Percentiles rank a stretch among this genome's conserved stretches.
Conservation (phyloP, 2,888 invertebrate species). For the Cremastinae sp. region DNA sequence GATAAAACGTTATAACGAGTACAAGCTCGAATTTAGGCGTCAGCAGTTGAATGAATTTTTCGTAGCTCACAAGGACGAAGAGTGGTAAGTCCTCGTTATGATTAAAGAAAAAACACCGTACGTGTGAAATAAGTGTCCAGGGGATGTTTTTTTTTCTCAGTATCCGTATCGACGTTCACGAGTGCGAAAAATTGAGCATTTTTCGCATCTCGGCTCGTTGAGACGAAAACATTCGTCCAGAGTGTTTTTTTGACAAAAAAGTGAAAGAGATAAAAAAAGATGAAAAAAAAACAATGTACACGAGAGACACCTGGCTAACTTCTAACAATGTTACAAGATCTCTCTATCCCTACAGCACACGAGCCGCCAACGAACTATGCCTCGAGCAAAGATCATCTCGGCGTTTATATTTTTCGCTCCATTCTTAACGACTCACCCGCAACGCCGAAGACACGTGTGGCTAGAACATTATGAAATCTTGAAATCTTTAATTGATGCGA, state of each 20-base stretch:
- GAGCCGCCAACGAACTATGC: constrained; percentile 74
- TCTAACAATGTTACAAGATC: constrained; percentile 74
- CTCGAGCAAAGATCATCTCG: constrained; percentile 77
- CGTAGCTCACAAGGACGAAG: constrained; percentile 99
- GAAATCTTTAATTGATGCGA: constrained; percentile 65
- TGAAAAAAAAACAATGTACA: constrained; percentile 35
- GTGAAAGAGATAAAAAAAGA: constrained; percentile 48
- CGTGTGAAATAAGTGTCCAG: background rate
- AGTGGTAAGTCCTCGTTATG: constrained; percentile 90
- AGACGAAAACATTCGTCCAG: constrained; percentile 22
- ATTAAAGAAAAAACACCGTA: background rate
- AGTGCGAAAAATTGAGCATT: constrained; percentile 32
- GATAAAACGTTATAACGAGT: constrained; percentile 97
- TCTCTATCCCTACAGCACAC: constrained; percentile 80
- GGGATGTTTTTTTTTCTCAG: constrained; percentile 4
- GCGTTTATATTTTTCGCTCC: constrained; percentile 72
- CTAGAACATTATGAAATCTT: constrained; percentile 25
- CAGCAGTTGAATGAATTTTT: constrained; percentile 99
- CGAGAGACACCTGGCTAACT: constrained; percentile 55
- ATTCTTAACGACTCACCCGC: constrained; percentile 73
- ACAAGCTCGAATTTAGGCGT: constrained; percentile 97
- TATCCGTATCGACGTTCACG: constrained; percentile 44
- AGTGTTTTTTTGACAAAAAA: constrained; percentile 20
- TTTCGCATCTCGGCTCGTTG: constrained; percentile 55
- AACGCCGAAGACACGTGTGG: constrained; percentile 72